A percentile compares a stretch with the other conserved stretches of the same genome.
phyloP scores from a whole-genome alignment of 2,113 vertebrate genomes.

The Chrysochloris asiatica region DNA sequence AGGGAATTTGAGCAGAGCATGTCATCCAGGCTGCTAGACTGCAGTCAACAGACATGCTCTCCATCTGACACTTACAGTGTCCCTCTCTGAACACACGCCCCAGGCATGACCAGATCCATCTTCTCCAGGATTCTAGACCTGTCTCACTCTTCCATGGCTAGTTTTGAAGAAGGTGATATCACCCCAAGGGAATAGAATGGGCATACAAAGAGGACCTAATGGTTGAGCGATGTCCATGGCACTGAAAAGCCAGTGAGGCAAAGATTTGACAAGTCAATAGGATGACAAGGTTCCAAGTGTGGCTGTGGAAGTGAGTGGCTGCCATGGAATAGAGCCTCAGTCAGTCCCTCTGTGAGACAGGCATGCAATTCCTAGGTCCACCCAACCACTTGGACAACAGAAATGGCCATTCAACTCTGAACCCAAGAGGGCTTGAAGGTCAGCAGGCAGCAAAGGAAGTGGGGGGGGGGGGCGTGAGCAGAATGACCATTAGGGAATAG shows the following conservation, averaged over 20 bases:
- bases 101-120: not conserved
- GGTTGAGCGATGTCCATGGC: too few relatives aligned
- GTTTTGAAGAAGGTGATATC: too few relatives aligned
- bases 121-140: not conserved
- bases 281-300: not conserved
- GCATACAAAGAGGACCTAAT: too few relatives aligned
- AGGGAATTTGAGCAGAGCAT: not conserved
- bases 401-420: too few relatives aligned
- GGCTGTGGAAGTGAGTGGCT: not conserved
- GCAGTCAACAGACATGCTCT: too few relatives aligned
- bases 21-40: not conserved
- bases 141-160: not conserved
- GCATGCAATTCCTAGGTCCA: not conserved
- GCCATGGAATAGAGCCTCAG: not conserved
- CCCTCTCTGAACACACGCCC: not conserved
- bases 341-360: not conserved
- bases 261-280: not conserved
- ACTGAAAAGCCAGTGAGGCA: not conserved
- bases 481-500: not conserved
- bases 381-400: not conserved
- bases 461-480: not conserved
- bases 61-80: not conserved
- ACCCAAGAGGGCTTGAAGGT: too few relatives aligned
- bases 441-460: not conserved
- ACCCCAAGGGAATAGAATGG: too few relatives aligned